A percentile compares a stretch with the other conserved stretches of the same genome.
These are phyloP conservation scores for Elaphurus davidianus DNA, from an alignment of 2,113 vertebrate genomes.

Conservation along the genomic window DNA sequence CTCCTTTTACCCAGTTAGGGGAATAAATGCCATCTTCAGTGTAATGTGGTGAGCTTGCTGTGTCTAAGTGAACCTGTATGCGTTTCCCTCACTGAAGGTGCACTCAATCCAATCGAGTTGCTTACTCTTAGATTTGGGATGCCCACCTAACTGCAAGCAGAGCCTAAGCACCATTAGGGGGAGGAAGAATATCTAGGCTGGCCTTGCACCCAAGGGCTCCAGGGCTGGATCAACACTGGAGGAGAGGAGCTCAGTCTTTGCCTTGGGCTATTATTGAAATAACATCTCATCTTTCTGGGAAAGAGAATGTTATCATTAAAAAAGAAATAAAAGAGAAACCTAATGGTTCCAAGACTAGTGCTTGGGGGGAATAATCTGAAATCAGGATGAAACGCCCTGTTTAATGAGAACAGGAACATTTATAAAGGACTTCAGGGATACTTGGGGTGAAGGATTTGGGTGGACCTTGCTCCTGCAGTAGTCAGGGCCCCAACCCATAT, in stretches of 20 bases:
- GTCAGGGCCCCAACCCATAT: neutral
- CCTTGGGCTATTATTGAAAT: conserved; percentile 21
- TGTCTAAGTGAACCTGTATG: neutral
- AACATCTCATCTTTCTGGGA: neutral
- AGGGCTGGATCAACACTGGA: neutral
- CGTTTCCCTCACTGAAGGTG: neutral
- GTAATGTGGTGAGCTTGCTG: neutral
- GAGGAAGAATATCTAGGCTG: neutral
- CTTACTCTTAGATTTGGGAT: neutral
- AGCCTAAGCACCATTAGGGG: neutral
- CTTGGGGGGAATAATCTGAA: neutral
- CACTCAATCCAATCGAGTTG: neutral
- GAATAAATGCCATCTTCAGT: neutral
- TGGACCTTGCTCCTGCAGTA: neutral
- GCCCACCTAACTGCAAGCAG: neutral
- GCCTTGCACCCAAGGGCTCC: neutral
- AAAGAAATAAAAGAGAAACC: neutral
- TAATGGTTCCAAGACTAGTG: neutral
- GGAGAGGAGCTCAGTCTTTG: neutral
- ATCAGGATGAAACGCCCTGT: neutral
- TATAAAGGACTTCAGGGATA: neutral
- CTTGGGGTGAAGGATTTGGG: neutral
- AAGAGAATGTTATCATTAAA: neutral
- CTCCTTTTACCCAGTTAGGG: neutral
- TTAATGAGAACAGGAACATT: neutral